phyloP scores from a whole-genome alignment of 2,113 vertebrate species.

The Desmodus rotundus region DNA sequence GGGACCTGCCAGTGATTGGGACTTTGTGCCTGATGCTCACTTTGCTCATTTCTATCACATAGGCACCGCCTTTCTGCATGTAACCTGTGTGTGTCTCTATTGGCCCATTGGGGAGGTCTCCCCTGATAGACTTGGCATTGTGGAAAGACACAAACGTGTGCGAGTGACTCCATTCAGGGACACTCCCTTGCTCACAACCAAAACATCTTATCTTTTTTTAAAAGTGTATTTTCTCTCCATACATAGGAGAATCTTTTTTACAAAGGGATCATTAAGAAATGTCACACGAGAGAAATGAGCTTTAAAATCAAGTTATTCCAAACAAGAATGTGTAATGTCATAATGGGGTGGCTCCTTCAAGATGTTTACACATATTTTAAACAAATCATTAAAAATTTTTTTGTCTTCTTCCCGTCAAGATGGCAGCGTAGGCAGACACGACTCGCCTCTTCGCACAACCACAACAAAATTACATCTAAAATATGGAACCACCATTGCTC shows the following conservation, averaged over 20 bases:
- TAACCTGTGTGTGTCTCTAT: neutral
- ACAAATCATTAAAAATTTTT: neutral
- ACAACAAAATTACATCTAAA: too few relatives aligned
- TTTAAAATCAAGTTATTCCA: neutral
- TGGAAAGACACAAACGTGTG: neutral
- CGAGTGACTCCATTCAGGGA: neutral
- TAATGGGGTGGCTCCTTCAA: neutral
- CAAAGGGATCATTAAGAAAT: neutral
- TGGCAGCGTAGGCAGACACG: too few relatives aligned
- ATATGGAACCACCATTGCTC: too few relatives aligned
- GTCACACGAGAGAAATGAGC: neutral
- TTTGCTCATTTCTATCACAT: neutral
- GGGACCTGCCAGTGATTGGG: neutral
- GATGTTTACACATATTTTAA: slow-evolving; percentile 6
- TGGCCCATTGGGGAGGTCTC: neutral
- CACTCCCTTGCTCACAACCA: neutral
- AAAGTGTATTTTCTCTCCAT: neutral
- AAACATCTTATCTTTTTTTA: neutral
- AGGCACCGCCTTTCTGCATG: neutral
- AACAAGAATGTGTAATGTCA: neutral
- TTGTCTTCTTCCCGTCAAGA: too few relatives aligned
- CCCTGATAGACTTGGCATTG: neutral
- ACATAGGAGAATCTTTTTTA: neutral
- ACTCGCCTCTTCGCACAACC: too few relatives aligned
- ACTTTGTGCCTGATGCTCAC: neutral